These are phyloP conservation scores for Noctuana brunneofusca DNA, from an alignment of 2,888 invertebrate species.

Conservation along the genomic window DNA sequence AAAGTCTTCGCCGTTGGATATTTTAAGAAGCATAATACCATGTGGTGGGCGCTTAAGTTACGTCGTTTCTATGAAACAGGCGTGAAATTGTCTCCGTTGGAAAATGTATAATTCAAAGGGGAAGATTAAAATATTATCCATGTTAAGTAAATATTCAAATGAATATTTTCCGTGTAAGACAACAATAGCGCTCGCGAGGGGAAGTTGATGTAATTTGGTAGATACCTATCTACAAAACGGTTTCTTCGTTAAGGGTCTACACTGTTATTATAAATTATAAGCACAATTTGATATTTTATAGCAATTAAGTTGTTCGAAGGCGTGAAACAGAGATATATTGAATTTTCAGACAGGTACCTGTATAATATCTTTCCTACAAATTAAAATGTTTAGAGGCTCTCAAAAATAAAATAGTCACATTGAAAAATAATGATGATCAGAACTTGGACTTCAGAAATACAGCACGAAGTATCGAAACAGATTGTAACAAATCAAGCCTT, in stretches of 20 bases:
- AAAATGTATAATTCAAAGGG: constrained; percentile 83
- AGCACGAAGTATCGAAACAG: too few relatives aligned
- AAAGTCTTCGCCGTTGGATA: constrained; percentile 41
- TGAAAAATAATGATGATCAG: too few relatives aligned
- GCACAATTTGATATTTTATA: constrained; percentile 75
- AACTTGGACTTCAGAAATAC: too few relatives aligned
- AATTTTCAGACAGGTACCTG: too few relatives aligned
- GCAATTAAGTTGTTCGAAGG: constrained; percentile 69
- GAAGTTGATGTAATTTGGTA: constrained; percentile 79
- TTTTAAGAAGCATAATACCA: constrained; percentile 54
- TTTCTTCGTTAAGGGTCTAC: constrained; percentile 76
- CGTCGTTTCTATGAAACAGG: constrained; percentile 61
- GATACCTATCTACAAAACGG: constrained; percentile 82
- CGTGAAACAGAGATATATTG: constrained; percentile 47
- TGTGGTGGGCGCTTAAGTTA: constrained; percentile 54
- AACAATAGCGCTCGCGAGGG: constrained; percentile 75
- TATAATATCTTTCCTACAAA: too few relatives aligned
- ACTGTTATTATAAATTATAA: constrained; percentile 81
- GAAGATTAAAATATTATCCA: constrained; percentile 84
- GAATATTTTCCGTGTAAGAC: constrained; percentile 84
- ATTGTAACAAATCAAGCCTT: too few relatives aligned
- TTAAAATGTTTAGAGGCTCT: too few relatives aligned
- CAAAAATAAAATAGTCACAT: too few relatives aligned
- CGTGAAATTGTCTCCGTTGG: constrained; percentile 82
- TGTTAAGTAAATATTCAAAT: constrained; percentile 84